Conservation (phyloP, 1,140 invertebrate species). For the Nebria ingens region DNA sequence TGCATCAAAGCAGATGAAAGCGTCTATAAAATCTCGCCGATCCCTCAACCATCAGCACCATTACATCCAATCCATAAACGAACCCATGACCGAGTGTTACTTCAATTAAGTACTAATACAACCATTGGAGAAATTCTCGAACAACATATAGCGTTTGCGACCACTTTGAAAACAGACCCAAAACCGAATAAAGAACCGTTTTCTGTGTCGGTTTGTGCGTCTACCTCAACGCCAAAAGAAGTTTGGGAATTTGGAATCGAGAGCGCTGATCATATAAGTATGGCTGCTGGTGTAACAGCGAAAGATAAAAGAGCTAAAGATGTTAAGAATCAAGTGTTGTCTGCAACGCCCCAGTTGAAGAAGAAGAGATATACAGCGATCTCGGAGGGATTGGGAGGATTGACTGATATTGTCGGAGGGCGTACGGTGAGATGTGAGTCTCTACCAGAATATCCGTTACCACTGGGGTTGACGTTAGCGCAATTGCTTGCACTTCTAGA, state of each 20-base stretch:
- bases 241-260: conserved; percentile 36
- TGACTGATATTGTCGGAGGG: conserved; percentile 23
- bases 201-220: background rate
- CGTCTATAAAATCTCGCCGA: conserved; percentile 28
- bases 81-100: conserved; percentile 48
- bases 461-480: conserved; percentile 27
- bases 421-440: conserved; percentile 26
- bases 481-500: conserved; percentile 31
- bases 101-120: conserved; percentile 62
- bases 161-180: conserved; percentile 20
- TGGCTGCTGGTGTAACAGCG: conserved; percentile 69
- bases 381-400: conserved; percentile 15
- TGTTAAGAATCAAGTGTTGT: conserved; percentile 44
- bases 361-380: conserved; percentile 31
- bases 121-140: conserved; percentile 43
- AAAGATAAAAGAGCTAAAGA: conserved; percentile 76
- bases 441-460: conserved; percentile 27
- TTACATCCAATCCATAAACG: conserved; percentile 32
- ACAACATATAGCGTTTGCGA: conserved; percentile 38
- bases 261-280: conserved; percentile 51
- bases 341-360: conserved; percentile 22
- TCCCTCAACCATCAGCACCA: conserved; percentile 33
- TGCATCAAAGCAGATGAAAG: conserved; percentile 33
- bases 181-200: conserved; percentile 12
- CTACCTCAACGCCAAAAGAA: conserved; percentile 27